phyloP scores from a whole-genome alignment of 23 tunicate genomes.

The Aplidium turbinatum region DNA sequence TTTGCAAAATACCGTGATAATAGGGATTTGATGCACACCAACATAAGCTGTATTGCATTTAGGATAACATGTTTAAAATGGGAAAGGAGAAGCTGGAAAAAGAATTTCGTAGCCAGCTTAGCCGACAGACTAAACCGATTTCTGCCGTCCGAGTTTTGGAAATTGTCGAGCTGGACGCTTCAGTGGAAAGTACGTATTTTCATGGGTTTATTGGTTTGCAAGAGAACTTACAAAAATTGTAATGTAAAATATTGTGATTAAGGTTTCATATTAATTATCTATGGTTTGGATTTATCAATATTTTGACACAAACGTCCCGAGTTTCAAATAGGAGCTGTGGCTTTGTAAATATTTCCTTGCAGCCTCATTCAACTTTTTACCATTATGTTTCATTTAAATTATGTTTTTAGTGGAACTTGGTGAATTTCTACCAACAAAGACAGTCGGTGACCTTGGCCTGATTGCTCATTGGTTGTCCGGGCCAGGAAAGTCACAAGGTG shows the following conservation, averaged over 20 bases:
- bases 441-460: conserved; percentile 53
- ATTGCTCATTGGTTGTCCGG: conserved; percentile 84
- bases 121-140: conserved; percentile 44
- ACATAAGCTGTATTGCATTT: neutral
- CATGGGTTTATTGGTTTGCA: neutral
- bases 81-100: conserved; percentile 62
- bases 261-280: too few relatives aligned
- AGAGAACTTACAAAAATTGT: neutral
- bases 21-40: too few relatives aligned
- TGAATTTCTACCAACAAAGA: conserved; percentile 43
- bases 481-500: conserved; percentile 54
- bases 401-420: neutral
- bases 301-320: too few relatives aligned
- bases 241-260: too few relatives aligned
- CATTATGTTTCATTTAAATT: neutral
- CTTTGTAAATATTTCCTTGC: too few relatives aligned
- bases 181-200: neutral
- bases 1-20: too few relatives aligned
- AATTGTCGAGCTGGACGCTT: conserved; percentile 1
- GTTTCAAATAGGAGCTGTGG: too few relatives aligned
- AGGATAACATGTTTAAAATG: conserved; percentile 24
- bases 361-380: neutral
- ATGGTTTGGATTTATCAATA: too few relatives aligned
- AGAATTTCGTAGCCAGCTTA: conserved; percentile 44
- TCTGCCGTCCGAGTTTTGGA: conserved; percentile 17